These are phyloP conservation scores for Chydorus sphaericus DNA, from an alignment of 2,888 invertebrate genomes.

Conservation along the genomic window DNA sequence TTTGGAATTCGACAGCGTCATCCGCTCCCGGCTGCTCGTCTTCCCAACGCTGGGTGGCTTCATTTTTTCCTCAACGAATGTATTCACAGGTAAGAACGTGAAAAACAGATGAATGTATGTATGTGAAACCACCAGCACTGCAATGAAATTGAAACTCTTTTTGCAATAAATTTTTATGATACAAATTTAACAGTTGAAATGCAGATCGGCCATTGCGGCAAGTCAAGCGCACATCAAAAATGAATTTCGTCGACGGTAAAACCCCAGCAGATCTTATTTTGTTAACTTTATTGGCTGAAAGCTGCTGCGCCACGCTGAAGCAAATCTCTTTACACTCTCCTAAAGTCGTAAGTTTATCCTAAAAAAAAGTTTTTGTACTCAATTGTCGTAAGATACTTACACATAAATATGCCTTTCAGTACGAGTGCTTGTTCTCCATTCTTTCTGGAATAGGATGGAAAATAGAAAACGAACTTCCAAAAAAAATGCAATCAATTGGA, in stretches of 20 bases:
- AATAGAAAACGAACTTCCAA: conserved; percentile 64
- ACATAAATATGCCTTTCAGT: conserved; percentile 34
- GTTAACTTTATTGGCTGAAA: conserved; percentile 69
- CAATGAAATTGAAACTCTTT: too few relatives aligned
- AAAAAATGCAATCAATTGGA: conserved; percentile 59
- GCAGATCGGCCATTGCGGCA: too few relatives aligned
- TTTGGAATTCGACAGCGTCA: conserved; percentile 28
- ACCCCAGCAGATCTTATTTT: conserved; percentile 56
- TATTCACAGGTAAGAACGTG: conserved; percentile 47
- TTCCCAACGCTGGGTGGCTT: conserved; percentile 51
- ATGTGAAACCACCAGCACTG: too few relatives aligned
- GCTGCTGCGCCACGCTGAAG: conserved; percentile 73
- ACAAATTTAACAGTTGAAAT: too few relatives aligned
- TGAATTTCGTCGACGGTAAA: too few relatives aligned
- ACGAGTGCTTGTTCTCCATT: conserved; percentile 77
- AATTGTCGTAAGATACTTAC: neutral
- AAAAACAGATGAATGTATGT: too few relatives aligned
- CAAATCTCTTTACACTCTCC: conserved; percentile 60
- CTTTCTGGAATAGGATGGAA: conserved; percentile 77
- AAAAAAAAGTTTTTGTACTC: neutral
- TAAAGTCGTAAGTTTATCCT: conserved; percentile 51
- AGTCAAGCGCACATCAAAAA: too few relatives aligned
- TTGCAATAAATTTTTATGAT: too few relatives aligned
- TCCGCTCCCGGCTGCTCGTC: too few relatives aligned
- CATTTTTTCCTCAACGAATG: conserved; percentile 81